Evolutionary conservation across 2,113 vertebrate species (phyloP), one percentile per base, ranked within the genome.

Genomic region (Odocoileus virginianus): DNA sequence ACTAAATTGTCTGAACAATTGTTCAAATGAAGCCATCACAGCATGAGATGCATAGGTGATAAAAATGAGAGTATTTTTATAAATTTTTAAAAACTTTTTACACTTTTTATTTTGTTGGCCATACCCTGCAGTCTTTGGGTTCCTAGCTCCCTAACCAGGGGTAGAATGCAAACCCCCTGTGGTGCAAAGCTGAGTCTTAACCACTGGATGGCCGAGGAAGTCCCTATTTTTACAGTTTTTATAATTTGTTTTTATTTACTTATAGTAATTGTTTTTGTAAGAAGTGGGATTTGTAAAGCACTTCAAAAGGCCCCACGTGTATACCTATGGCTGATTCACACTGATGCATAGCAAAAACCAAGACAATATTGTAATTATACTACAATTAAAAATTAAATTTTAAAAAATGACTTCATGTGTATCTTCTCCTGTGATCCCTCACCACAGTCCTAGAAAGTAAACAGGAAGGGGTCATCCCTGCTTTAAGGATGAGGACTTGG

Each of bases 161-260:
- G 36, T 74, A 40, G 36, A 74, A 40, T 25, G 11, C 71, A 40
- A 40, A 25, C 36, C 2, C 11, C 23, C 10, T 74, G 11, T 1
- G 3, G 21, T 74, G 21, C 21, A 74, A 74, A 74, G 36, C 64
- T 36, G 64, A 74, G 36, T 43, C 36, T 43, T 74, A 74, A 74
- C 71, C 71, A 74, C 71, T 74, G 21, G 71, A 43, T 74, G 21
- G 5, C 36, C 6, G 3, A 43, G 36, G 71, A 43, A 74, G 36
- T 74, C 36, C 71, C 21, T 74, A 14, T 74, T 74, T 74, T 74
- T 25, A 43, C 11, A 74, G 71, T 40, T 43, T 58, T 83, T 54
- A 47, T 89, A 55, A 47, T 83, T 91, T 90, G 91, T 45, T 84
- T 87, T 76, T 91, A 85, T 89, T 92, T 81, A 54, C 67, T 71